These are phyloP conservation scores for Ailurus styani DNA, from an alignment of 2,113 vertebrate species.

Conservation along the genomic window DNA sequence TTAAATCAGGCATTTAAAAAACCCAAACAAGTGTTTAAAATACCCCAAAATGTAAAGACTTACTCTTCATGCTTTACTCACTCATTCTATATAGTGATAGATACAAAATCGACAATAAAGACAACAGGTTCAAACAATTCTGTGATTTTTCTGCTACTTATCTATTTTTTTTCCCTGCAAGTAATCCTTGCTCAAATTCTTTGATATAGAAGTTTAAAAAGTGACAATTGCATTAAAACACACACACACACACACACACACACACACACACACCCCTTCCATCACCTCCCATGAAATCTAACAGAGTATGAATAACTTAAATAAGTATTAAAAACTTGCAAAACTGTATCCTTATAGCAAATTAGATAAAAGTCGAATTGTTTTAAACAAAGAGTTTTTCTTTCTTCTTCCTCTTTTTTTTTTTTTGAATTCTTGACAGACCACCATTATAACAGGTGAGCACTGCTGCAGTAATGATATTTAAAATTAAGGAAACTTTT, in stretches of 20 bases:
- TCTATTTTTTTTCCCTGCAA: not conserved
- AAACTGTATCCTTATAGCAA: conserved; percentile 32
- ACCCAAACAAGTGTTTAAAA: not conserved
- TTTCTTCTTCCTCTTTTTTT: not conserved
- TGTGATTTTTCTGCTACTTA: not conserved
- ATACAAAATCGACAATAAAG: not conserved
- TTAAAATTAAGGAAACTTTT: conserved; percentile 59
- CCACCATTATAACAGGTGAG: conserved; percentile 53
- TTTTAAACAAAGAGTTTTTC: conserved; percentile 37
- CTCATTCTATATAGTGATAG: not conserved
- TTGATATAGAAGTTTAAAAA: conserved; percentile 6
- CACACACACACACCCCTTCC: not conserved
- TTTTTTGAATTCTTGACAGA: conserved; percentile 38
- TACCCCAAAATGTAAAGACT: not conserved
- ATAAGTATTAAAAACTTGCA: conserved; percentile 35
- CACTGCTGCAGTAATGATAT: conserved; percentile 24
- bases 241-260: not conserved
- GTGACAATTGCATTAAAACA: not conserved
- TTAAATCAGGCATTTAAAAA: not conserved
- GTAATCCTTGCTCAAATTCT: not conserved
- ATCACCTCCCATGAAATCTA: not conserved
- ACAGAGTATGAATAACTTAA: conserved; percentile 29
- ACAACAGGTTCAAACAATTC: not conserved
- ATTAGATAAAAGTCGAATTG: conserved; percentile 44
- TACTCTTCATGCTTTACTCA: not conserved